These are phyloP conservation scores for Eretmocerus hayati DNA, from an alignment of 2,888 invertebrate genomes.

Conservation along the genomic window DNA sequence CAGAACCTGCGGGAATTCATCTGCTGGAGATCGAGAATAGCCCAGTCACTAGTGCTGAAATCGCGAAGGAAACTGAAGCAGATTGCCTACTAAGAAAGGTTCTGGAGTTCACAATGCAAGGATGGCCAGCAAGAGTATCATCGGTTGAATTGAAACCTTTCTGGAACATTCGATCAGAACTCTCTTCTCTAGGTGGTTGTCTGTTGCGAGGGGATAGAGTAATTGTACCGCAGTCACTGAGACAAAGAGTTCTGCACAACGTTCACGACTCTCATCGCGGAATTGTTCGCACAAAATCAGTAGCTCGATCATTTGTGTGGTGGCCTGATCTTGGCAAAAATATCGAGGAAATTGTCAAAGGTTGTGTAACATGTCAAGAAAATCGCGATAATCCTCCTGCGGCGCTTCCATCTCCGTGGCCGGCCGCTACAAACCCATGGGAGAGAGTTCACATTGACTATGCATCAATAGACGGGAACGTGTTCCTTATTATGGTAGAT, in stretches of 20 bases:
- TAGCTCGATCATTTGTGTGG: conserved; percentile 17
- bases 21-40: neutral
- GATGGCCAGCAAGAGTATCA: neutral
- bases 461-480: conserved; percentile 20
- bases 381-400: conserved; percentile 5
- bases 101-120: conserved; percentile 1
- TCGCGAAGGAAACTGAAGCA: neutral
- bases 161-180: neutral
- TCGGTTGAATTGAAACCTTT: neutral
- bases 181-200: neutral
- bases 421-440: conserved; percentile 19
- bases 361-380: conserved; percentile 10
- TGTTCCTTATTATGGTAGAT: conserved; percentile 13
- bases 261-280: neutral
- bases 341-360: conserved; percentile 6
- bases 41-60: neutral
- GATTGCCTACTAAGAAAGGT: conserved; percentile 6
- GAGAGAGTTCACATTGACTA: conserved; percentile 22
- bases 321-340: conserved; percentile 19
- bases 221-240: conserved; percentile 6
- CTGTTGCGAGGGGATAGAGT: conserved; percentile 8
- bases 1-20: neutral
- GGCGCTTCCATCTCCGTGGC: conserved; percentile 12
- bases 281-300: conserved; percentile 3
- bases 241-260: neutral